Conservation (phyloP, 1,140 invertebrate genomes). For the Phymastichus coffea region DNA sequence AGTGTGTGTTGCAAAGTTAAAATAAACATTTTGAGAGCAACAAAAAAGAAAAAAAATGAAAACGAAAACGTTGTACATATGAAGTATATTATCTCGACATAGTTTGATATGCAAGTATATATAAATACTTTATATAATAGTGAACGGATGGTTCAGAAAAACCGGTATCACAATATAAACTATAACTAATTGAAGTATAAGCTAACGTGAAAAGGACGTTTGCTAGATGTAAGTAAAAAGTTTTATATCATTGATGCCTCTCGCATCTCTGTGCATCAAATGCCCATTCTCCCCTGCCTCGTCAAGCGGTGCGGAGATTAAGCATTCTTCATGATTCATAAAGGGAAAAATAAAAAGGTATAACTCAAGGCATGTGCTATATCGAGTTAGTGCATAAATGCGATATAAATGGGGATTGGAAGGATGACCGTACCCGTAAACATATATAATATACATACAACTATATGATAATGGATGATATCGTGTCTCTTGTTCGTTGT, state of each 20-base stretch:
- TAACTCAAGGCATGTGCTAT: slow-evolving; percentile 24
- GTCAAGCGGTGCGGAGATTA: slow-evolving; percentile 22
- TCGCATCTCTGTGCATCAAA: slow-evolving; percentile 40
- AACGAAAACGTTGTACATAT: slow-evolving; percentile 53
- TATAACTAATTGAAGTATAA: slow-evolving; percentile 36
- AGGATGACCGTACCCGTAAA: slow-evolving; percentile 30
- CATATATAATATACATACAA: slow-evolving; percentile 30
- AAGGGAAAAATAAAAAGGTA: slow-evolving; percentile 28
- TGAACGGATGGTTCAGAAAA: slow-evolving; percentile 32
- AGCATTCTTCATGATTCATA: slow-evolving; percentile 25
- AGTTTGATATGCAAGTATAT: slow-evolving; percentile 56
- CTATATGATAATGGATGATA: slow-evolving; percentile 31
- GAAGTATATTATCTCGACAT: slow-evolving; percentile 46
- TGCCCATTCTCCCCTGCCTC: slow-evolving; percentile 37
- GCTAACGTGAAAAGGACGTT: slow-evolving; percentile 43
- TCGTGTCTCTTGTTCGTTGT: slow-evolving; percentile 35
- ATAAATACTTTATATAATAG: slow-evolving; percentile 55
- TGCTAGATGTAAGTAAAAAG: slow-evolving; percentile 49
- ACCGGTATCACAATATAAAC: slow-evolving; percentile 49
- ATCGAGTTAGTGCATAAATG: slow-evolving; percentile 28
- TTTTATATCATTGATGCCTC: slow-evolving; percentile 56
- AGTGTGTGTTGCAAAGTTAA: slow-evolving; percentile 18
- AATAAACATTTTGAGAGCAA: slow-evolving; percentile 27
- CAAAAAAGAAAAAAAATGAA: slow-evolving; percentile 35
- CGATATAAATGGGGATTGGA: slow-evolving; percentile 7